Conservation (phyloP, 92 coral and sea anemone genomes). For the Muricea muricata region DNA sequence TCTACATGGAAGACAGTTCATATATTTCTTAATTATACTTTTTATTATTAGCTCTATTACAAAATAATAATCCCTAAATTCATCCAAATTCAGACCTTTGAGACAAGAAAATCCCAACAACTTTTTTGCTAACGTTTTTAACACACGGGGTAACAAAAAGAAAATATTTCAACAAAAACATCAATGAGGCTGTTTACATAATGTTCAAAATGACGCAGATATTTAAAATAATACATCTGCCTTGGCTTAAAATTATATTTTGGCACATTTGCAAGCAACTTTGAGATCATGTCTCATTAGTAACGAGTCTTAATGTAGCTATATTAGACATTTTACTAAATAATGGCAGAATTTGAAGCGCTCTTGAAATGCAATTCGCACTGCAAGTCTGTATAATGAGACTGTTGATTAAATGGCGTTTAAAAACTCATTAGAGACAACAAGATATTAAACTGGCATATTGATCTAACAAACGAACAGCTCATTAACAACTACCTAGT, state of each 20-base stretch:
- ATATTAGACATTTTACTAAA: neutral
- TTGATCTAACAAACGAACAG: constrained; percentile 39
- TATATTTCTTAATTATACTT: constrained; percentile 41
- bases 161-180: constrained; percentile 25
- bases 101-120: neutral
- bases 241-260: neutral
- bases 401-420: constrained; percentile 37
- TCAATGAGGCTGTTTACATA: constrained; percentile 38
- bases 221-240: constrained; percentile 28
- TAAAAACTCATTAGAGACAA: constrained; percentile 47
- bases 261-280: neutral
- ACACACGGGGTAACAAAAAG: neutral
- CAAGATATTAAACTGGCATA: constrained; percentile 45
- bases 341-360: neutral
- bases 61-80: constrained; percentile 33
- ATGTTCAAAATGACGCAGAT: constrained; percentile 18
- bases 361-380: neutral
- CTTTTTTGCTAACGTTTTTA: neutral
- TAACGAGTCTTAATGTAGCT: neutral
- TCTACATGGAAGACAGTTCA: constrained; percentile 21
- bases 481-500: constrained; percentile 29
- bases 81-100: neutral
- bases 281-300: neutral
- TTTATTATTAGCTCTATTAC: constrained; percentile 37
- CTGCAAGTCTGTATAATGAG: constrained; percentile 8